phyloP scores from a whole-genome alignment of 2,797 vertebrate genomes.

The Aphelocoma californica region DNA sequence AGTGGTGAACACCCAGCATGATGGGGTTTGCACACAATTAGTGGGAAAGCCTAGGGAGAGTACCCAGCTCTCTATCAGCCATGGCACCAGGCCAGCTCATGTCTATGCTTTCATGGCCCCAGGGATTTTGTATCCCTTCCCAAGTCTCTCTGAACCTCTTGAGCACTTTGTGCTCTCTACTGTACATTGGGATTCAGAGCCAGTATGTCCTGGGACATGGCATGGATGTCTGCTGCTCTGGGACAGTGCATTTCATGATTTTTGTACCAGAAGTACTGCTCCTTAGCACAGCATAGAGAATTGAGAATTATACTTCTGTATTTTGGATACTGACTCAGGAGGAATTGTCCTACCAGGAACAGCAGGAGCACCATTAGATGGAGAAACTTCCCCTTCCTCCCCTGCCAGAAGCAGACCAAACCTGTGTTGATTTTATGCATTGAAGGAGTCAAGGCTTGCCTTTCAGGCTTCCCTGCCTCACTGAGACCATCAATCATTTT shows the following conservation, averaged over 20 bases:
- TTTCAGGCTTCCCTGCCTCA: not conserved
- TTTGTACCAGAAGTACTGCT: not conserved
- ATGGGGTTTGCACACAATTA: not conserved
- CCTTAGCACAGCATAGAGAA: not conserved
- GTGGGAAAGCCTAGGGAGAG: not conserved
- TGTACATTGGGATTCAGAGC: not conserved
- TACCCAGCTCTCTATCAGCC: not conserved
- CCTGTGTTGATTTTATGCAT: not conserved
- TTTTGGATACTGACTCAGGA: not conserved
- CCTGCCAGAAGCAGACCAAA: not conserved
- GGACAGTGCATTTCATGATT: not conserved
- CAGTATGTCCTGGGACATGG: not conserved
- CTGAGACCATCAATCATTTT: not conserved
- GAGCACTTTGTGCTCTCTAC: not conserved
- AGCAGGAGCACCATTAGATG: not conserved
- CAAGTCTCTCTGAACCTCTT: not conserved
- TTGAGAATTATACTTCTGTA: not conserved
- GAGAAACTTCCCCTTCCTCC: not conserved
- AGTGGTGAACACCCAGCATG: rapidly evolving
- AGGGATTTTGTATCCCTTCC: not conserved
- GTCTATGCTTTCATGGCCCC: not conserved
- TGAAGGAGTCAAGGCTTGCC: not conserved
- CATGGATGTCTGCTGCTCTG: not conserved
- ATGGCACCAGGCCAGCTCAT: not conserved
- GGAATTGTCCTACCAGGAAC: not conserved